Evolutionary conservation across 2,888 invertebrate genomes (phyloP).

Genomic region (Nymphalis urticae): DNA sequence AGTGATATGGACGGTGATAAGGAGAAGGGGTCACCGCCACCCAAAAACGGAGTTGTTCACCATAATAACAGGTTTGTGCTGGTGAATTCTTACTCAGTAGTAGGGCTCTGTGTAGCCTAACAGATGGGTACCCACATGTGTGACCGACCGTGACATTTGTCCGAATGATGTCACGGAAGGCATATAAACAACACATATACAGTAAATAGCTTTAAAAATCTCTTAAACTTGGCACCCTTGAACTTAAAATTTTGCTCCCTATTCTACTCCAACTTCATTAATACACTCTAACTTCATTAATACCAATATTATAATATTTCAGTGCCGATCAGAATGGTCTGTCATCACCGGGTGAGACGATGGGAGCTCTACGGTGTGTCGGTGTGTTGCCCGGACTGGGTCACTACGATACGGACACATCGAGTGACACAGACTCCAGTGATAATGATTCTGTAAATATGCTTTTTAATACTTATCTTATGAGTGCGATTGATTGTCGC

Average conservation of each 20-base stretch:
- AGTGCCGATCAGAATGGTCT: neutral
- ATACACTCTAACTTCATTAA: too few species aligned
- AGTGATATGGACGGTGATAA: slow-evolving; percentile 73
- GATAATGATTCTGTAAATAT: slow-evolving; percentile 72
- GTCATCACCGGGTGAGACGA: slow-evolving; percentile 20
- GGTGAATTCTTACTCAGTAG: too few species aligned
- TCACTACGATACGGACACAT: slow-evolving; percentile 84
- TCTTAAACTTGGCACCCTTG: too few species aligned
- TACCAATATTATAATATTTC: neutral
- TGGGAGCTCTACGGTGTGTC: slow-evolving; percentile 83
- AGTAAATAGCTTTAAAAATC: too few species aligned
- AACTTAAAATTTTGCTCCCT: too few species aligned
- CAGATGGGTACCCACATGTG: too few species aligned
- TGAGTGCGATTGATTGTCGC: too few species aligned
- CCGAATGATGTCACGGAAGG: too few species aligned
- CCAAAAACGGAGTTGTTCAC: slow-evolving; percentile 55
- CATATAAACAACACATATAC: too few species aligned
- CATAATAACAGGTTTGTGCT: slow-evolving; percentile 36
- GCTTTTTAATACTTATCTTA: slow-evolving; percentile 4
- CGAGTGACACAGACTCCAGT: slow-evolving; percentile 87
- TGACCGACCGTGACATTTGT: too few species aligned
- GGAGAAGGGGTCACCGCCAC: slow-evolving; percentile 52
- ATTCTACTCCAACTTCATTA: too few species aligned
- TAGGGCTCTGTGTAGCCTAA: too few species aligned
- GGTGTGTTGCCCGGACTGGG: slow-evolving; percentile 93